A percentile compares a stretch with the other conserved stretches of the same genome.
Evolutionary conservation across 2,797 vertebrate genomes (phyloP).

Genomic region (Etheostoma perlongum): DNA sequence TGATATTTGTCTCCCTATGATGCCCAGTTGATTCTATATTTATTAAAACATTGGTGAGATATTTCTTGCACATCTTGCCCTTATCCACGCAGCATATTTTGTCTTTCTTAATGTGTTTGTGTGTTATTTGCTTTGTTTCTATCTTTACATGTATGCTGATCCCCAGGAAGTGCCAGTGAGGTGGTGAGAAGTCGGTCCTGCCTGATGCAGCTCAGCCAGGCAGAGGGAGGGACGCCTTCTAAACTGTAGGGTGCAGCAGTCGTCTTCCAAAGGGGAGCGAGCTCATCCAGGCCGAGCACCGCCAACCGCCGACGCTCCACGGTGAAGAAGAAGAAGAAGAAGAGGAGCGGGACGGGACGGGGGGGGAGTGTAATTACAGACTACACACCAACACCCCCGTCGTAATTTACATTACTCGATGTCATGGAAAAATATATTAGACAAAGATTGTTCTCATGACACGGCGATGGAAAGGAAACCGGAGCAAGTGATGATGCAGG

Average conservation of each 20-base stretch:
- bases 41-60: slow-evolving; percentile 5
- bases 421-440: slow-evolving; percentile 71
- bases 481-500: slow-evolving; percentile 18
- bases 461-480: slow-evolving; percentile 40
- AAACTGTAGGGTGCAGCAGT: slow-evolving; percentile 99
- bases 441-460: slow-evolving; percentile 70
- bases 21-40: background rate
- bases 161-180: too few relatives aligned
- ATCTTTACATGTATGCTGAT: too few relatives aligned
- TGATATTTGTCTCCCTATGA: background rate
- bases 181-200: too few relatives aligned
- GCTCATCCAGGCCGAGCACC: slow-evolving; percentile 34
- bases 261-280: slow-evolving; percentile 89
- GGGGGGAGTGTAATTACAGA: slow-evolving; percentile 76
- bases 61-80: too few relatives aligned
- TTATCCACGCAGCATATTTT: too few relatives aligned
- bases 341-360: slow-evolving; percentile 3
- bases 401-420: slow-evolving; percentile 74
- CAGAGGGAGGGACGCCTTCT: slow-evolving; percentile 78
- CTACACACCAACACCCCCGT: slow-evolving; percentile 75
- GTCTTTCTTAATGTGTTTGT: too few relatives aligned
- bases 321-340: slow-evolving; percentile 44
- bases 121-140: too few relatives aligned
- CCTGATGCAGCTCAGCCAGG: background rate
- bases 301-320: slow-evolving; percentile 34